Evolutionary conservation across 2,113 vertebrate species (phyloP).

Genomic region (Ardeotis arabs): DNA sequence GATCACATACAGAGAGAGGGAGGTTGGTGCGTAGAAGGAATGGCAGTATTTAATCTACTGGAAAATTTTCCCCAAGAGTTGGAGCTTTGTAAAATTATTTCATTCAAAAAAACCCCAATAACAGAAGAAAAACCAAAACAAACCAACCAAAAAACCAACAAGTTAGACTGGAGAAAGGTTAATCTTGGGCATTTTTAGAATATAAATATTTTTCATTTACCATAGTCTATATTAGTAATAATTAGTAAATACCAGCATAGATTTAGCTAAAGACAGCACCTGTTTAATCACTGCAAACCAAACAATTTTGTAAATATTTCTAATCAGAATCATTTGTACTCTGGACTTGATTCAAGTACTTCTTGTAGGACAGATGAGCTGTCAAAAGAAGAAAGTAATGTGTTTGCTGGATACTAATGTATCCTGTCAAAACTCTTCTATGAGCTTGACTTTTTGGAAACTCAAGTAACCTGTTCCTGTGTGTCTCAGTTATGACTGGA

Average conservation of each 20-base stretch:
- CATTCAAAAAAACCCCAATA: not conserved
- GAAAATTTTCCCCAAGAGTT: not conserved
- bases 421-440: not conserved
- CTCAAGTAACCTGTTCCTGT: not conserved
- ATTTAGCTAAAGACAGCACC: not conserved
- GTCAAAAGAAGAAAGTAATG: not conserved
- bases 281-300: not conserved
- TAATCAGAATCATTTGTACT: not conserved
- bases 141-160: not conserved
- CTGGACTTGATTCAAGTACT: not conserved
- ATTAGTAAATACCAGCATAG: not conserved
- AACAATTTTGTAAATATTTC: not conserved
- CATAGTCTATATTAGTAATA: not conserved
- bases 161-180: not conserved
- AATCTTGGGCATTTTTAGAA: not conserved
- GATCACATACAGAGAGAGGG: not conserved
- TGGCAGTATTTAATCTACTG: not conserved
- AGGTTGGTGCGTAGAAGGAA: not conserved
- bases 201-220: not conserved
- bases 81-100: not conserved
- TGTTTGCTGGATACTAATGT: not conserved
- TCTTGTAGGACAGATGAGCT: not conserved
- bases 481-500: not conserved
- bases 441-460: not conserved
- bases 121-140: not conserved